phyloP scores from a whole-genome alignment of 1,140 invertebrate genomes.

The Nasonia giraulti region DNA sequence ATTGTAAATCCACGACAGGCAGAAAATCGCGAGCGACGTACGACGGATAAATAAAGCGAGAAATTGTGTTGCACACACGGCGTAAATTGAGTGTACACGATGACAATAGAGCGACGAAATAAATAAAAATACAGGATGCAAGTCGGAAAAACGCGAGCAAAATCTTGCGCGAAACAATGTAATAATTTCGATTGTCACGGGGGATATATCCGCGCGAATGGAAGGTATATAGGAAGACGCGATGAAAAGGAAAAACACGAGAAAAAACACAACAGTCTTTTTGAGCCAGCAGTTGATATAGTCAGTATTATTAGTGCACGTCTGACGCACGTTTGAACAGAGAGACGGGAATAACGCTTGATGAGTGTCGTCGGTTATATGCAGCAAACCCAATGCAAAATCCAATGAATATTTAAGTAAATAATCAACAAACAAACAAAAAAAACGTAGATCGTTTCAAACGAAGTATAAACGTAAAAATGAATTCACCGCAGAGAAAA shows the following conservation, averaged over 20 bases:
- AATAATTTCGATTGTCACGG: slow-evolving; percentile 23
- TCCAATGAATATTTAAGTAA: slow-evolving; percentile 24
- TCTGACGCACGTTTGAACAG: slow-evolving; percentile 4
- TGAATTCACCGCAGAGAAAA: slow-evolving; percentile 24
- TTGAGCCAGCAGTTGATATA: neutral
- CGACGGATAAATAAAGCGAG: neutral
- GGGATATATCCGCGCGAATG: neutral
- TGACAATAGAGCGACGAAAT: slow-evolving; percentile 55
- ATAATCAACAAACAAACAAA: slow-evolving; percentile 20
- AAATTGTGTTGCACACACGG: neutral
- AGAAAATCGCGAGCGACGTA: neutral
- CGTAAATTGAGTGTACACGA: slow-evolving; percentile 51
- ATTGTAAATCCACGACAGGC: neutral
- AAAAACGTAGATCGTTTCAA: slow-evolving; percentile 46
- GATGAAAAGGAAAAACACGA: slow-evolving; percentile 1
- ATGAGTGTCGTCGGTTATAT: slow-evolving; percentile 31
- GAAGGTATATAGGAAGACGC: neutral
- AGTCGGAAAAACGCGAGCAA: neutral
- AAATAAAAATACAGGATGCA: neutral
- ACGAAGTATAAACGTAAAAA: slow-evolving; percentile 21
- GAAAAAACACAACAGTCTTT: neutral
- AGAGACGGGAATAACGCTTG: neutral
- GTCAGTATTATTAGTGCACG: slow-evolving; percentile 42
- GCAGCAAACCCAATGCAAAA: slow-evolving; percentile 1
- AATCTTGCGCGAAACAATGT: neutral